Conservation (phyloP, 2,797 vertebrate species). For the Phoebastria nigripes region DNA sequence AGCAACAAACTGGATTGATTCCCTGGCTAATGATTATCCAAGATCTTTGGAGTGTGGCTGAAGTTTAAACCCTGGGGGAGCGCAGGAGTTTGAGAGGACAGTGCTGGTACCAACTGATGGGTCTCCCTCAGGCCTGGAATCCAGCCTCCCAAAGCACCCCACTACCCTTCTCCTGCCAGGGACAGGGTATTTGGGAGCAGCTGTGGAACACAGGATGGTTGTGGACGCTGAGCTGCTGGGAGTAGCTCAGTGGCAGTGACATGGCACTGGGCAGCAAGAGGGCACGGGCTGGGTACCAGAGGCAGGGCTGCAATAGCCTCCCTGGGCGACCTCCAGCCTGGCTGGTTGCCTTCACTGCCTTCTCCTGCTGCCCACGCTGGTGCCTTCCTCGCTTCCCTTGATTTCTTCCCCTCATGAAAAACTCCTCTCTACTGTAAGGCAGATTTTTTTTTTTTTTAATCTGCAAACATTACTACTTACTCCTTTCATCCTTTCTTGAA, state of each 20-base stretch:
- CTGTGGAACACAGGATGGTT: background rate
- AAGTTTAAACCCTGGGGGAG: conserved; percentile 5
- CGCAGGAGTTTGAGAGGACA: background rate
- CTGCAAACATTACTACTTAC: background rate
- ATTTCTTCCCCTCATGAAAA: background rate
- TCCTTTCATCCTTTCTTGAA: background rate
- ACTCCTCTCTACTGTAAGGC: background rate
- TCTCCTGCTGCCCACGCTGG: background rate
- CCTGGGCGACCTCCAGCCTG: background rate
- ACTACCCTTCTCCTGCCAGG: background rate
- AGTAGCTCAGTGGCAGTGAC: background rate
- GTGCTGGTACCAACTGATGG: background rate
- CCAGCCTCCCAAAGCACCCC: background rate
- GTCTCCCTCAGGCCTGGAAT: background rate
- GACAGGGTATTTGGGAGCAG: background rate
- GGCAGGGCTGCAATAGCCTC: background rate
- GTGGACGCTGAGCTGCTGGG: background rate
- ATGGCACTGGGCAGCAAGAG: background rate
- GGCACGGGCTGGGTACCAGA: background rate
- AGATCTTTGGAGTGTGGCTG: background rate
- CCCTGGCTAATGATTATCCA: conserved; percentile 32
- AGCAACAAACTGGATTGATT: background rate
- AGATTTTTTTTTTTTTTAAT: background rate
- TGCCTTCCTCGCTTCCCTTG: background rate
- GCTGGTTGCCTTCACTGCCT: fast-evolving